Evolutionary conservation across 1,140 invertebrate genomes (phyloP), one percentile per base, ranked within the genome.

Genomic region (Drosophila santomea): DNA sequence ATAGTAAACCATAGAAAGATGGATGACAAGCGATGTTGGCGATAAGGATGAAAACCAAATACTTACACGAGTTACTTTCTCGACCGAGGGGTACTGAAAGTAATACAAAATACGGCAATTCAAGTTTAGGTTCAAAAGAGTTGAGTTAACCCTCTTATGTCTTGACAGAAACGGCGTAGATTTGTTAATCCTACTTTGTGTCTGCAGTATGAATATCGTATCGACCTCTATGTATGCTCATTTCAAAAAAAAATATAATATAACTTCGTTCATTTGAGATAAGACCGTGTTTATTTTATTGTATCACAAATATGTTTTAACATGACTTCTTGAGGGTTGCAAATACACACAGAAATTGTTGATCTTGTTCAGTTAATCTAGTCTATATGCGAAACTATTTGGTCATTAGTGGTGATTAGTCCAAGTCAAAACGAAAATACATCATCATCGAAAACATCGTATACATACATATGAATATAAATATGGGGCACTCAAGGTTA

Each of bases 261-360:
- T 17, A 17, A 17, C 71, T 56, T 57, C 28, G 39, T 72, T 69
- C 66, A 56, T 78, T 82, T 80, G 61, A 76, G 68, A 71, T 71
- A 56, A 80, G 78, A 62, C 63, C 57, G 74, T 60, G 61, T 79
- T 88, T 57, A 64, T 86, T 90, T 89, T 90, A 80, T 90, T 91
- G 73, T 90, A 83, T 90, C 88, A 91, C 86, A 90, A 91, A 78
- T 91, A 89, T 64, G 63, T 89, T 90, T 74, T 61, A 90, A 85
- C 66, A 71, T 64, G 74, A 85, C 67, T 78, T 69, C 61, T 75
- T 74, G 66, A 61, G 79, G 67, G 76, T 38, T 58, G 55, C 61
- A 67, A 78, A 76, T 79, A 88, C 79, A 79, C 59, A 79, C 28
- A 67, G 48, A 51, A 15, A 59, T 48, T 63, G 20, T 17, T 20